Base-by-base conservation (phyloP, 2,113 vertebrate species). In the Brachyhypopomus occidentalis region DNA sequence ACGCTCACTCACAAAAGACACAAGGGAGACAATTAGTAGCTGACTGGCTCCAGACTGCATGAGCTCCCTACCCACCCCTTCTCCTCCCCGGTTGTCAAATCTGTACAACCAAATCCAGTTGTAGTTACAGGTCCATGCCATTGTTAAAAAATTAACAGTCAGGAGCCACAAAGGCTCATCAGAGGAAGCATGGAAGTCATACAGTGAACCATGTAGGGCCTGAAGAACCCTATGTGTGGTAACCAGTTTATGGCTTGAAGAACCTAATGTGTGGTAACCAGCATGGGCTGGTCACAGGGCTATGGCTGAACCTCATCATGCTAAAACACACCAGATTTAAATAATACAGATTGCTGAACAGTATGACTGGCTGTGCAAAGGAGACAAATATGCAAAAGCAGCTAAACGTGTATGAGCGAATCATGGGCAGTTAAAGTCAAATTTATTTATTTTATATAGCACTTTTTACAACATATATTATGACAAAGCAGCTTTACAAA, bases 311-410 rank as follows among this genome's bases (percentile, higher is more conserved):
- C 89, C 87, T 88, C 86, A 85, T 90, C 91, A 91, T 90, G 85
- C 91, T 90, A 90, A 91, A 90, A 92, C 91, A 92, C 91, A 91
- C 89, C 86, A 91, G 86, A 92, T 93, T 93, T 92, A 91, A 93
- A 93, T 93, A 93, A 93, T 93, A 93, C 87, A 92, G 90, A 90
- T 89, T 90, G 90, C 84, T 52, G 75, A 72, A 70, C 87, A 89
- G 86, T 86, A 89, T 90, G 86, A 30, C 82, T 89, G 83, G 80
- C 83, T 58, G 83, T 92, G 89, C 1, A 91, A 52, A 12, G 12
- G 12, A 14, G 45, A 52, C 12, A 14, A 52, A 52, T 52, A 52
- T 52, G 45, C 45, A 52, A 52, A 52, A 52, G 41, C 41, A 48
- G 45, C 45, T 52, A 14, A 52, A 2, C 0, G 12, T 52, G 45